Evolutionary conservation across 2,797 vertebrate genomes (phyloP).

Genomic region (Sternarchorhynchus goeldii): DNA sequence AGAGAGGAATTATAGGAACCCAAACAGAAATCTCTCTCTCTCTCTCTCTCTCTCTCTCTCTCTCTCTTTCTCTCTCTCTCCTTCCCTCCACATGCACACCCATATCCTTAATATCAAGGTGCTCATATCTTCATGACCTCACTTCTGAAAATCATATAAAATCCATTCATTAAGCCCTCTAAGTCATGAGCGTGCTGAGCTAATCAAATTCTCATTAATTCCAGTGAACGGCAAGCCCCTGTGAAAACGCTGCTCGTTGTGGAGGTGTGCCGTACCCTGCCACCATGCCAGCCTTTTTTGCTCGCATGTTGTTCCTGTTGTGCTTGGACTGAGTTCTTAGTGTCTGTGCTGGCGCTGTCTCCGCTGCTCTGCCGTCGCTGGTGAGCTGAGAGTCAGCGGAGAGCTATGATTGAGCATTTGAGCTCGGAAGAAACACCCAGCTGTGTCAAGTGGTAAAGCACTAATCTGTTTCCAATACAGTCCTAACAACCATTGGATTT

Average conservation of each 20-base stretch:
- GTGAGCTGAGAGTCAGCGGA: conserved; percentile 60
- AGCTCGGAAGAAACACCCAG: conserved; percentile 69
- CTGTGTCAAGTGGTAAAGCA: conserved; percentile 77
- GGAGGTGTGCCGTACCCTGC: conserved; percentile 1
- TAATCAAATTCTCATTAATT: conserved; percentile 46
- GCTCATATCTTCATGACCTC: conserved; percentile 11
- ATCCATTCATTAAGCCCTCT: not conserved
- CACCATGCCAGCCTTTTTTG: not conserved
- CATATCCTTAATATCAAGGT: not conserved
- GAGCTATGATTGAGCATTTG: conserved; percentile 65
- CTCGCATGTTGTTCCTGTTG: not conserved
- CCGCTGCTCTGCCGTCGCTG: conserved; percentile 5
- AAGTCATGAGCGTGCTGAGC: conserved; percentile 33
- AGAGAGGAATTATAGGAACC: conserved; percentile 28
- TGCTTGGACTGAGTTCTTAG: conserved; percentile 14
- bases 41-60: not conserved
- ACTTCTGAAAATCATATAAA: conserved; percentile 8
- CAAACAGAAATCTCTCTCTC: conserved; percentile 11
- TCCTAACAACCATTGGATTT: conserved; percentile 66
- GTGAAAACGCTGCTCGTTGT: not conserved
- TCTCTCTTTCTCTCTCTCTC: too few species aligned
- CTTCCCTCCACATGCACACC: too few species aligned
- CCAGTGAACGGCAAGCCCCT: conserved; percentile 28
- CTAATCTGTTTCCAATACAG: conserved; percentile 75
- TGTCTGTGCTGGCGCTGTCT: not conserved